Evolutionary conservation across 1,140 invertebrate genomes (phyloP).

Genomic region (Cepaea nemoralis): DNA sequence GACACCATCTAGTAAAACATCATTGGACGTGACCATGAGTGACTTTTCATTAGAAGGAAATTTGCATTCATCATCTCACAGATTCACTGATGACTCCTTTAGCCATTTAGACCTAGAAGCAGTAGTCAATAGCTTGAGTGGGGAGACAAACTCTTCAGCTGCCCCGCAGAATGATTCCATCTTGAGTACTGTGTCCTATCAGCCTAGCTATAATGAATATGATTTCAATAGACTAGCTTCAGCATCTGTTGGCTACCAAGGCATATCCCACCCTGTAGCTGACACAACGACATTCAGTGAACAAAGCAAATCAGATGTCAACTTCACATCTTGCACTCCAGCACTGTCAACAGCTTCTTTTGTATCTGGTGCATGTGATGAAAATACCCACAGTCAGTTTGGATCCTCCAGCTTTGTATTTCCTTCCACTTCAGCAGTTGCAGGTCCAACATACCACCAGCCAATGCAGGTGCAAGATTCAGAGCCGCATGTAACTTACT

Average conservation of each 20-base stretch:
- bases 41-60: neutral
- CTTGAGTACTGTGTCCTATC: neutral
- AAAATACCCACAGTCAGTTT: neutral
- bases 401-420: neutral
- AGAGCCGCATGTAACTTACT: neutral
- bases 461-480: conserved; percentile 21
- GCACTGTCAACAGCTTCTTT: neutral
- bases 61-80: neutral
- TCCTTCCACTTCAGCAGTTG: neutral
- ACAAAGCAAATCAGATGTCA: neutral
- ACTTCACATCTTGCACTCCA: neutral
- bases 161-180: neutral
- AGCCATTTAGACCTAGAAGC: conserved; percentile 6
- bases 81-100: neutral
- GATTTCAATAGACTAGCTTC: neutral
- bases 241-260: neutral
- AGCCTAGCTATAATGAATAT: neutral
- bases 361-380: neutral
- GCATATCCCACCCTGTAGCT: neutral
- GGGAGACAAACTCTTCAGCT: neutral
- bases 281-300: neutral
- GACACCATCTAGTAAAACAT: neutral
- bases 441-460: conserved; percentile 20
- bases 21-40: neutral
- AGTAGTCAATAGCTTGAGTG: neutral